These are phyloP conservation scores for Panthera tigris DNA, from an alignment of 2,113 vertebrate species.

Conservation along the genomic window DNA sequence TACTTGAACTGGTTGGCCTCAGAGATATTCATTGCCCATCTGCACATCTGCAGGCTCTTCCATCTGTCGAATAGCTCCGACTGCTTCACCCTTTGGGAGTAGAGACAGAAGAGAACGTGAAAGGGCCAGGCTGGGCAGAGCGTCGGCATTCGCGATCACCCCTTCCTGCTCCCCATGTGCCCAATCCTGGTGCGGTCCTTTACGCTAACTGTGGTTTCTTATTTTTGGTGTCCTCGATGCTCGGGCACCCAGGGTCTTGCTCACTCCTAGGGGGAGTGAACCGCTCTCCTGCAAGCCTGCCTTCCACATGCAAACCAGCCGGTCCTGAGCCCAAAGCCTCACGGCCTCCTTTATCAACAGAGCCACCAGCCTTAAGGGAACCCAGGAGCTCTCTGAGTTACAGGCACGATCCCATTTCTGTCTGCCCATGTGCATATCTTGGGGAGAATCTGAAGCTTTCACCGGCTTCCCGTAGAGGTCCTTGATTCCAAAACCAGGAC, in stretches of 20 bases:
- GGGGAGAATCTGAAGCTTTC: not conserved
- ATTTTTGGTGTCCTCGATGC: not conserved
- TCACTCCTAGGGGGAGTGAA: not conserved
- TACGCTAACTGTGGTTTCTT: not conserved
- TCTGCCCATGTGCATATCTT: not conserved
- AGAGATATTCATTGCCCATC: constrained; percentile 94
- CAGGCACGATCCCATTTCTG: not conserved
- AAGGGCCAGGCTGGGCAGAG: too few species aligned
- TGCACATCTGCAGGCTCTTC: constrained; percentile 96
- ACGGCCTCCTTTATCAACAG: not conserved
- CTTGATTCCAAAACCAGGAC: not conserved
- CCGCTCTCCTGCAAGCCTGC: not conserved
- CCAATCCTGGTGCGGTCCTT: not conserved
- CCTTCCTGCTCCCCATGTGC: not conserved
- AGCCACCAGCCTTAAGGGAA: not conserved
- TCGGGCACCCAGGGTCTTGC: not conserved
- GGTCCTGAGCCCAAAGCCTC: not conserved
- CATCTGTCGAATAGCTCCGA: constrained; percentile 97
- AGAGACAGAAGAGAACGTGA: not conserved
- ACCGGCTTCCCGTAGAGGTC: not conserved
- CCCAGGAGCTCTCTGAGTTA: not conserved
- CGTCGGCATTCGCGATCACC: not conserved
- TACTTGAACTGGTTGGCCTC: constrained; percentile 96
- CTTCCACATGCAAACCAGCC: not conserved
- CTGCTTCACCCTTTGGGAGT: constrained; percentile 93